Evolutionary conservation across 53 echinoderm and acorn worm species (phyloP), one percentile per base, ranked within the genome.

Genomic region (Luidia sarsii): DNA sequence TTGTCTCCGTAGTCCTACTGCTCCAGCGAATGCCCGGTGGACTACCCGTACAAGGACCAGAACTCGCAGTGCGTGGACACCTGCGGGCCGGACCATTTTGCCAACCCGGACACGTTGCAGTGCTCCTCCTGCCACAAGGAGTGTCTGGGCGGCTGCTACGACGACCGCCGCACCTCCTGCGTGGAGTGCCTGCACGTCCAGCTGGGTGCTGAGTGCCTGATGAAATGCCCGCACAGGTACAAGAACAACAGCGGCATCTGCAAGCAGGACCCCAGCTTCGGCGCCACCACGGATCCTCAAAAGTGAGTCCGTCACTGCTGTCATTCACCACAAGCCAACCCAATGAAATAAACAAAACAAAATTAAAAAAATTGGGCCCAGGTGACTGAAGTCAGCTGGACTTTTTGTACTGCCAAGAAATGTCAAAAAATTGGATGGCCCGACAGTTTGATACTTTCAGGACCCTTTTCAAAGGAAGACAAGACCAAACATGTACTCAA

Each of bases 111-210:
- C 21, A 49, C 50, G 11, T 45, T 27, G 22, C 75, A 48, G 7
- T 97, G 99, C 36, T 48, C 41, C 5, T 28, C 4, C 0, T 97
- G 99, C 54, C 91, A 97, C 73, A 15, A 2, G 1, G 86, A 97
- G 55, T 97, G 99, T 57, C 55, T 50, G 15, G 89, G 68, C 1
- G 93, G 99, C n/a, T 97, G 99, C 80, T 13, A 28, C 16, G 89
- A 94, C 25, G 99, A 94, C 15, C 80, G 70, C 4, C 65, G 89
- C 2, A 69, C 64, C 0, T 86, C 89, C 8, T 97, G 99, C 50
- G 73, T 68, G 20, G 75, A 75, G 23, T 97, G 99, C 50, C 39
- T 35, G 35, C 67, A 91, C 18, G 83, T 94, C 32, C 67, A 80
- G 18, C 51, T 86, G 36, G 65, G 75, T 15, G 21, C 41, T 10